Conservation (phyloP, 2,888 invertebrate genomes). For the Tetropium fuscum region DNA sequence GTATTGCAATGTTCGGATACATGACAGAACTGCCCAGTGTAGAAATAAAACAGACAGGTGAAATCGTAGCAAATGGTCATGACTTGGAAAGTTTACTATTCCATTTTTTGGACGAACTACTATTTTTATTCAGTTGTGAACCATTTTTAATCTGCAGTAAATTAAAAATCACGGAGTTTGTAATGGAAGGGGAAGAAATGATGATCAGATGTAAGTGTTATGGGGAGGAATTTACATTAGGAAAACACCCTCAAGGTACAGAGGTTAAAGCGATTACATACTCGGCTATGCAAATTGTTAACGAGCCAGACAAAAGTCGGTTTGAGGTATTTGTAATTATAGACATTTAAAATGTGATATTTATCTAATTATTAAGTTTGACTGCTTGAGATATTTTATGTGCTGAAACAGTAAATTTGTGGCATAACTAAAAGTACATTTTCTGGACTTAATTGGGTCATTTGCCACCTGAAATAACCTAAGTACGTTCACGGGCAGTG, state of each 20-base stretch:
- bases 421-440: too few relatives aligned
- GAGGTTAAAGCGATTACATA: constrained; percentile 99
- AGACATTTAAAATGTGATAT: constrained; percentile 78
- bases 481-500: too few relatives aligned
- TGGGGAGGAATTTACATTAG: constrained; percentile 94
- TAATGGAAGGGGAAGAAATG: constrained; percentile 77
- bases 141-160: constrained; percentile 90
- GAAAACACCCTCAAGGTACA: constrained; percentile 96
- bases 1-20: constrained; percentile 96
- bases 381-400: too few relatives aligned
- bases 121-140: constrained; percentile 93
- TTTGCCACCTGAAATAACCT: too few relatives aligned
- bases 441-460: too few relatives aligned
- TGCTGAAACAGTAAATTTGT: too few relatives aligned
- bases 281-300: constrained; percentile 96
- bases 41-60: constrained; percentile 80
- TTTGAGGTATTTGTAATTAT: constrained; percentile 97
- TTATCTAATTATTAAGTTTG: too few relatives aligned
- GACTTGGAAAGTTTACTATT: constrained; percentile 91
- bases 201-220: constrained; percentile 84
- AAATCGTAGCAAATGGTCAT: constrained; percentile 89
- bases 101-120: constrained; percentile 93
- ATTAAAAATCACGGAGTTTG: constrained; percentile 89
- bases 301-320: constrained; percentile 75
- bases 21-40: constrained; percentile 94